Conservation (phyloP, 2,113 vertebrate species). For the Rattus norvegicus region GRCr8 NC_086021.1:187962001-187962500, state of each 20-base stretch:
- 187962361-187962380: background rate
- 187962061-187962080: conserved; percentile 64
- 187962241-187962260: background rate
- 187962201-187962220: background rate
- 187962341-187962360: rapidly evolving
- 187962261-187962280: background rate
- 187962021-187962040: background rate
- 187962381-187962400: too few species aligned
- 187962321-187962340: background rate
- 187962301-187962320: background rate
- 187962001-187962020: conserved; percentile 5
- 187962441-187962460: rapidly evolving
- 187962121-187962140: conserved; percentile 52
- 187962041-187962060: background rate
- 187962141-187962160: rapidly evolving
- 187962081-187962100: conserved; percentile 71
- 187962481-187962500: background rate
- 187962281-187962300: too few species aligned
- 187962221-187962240: rapidly evolving
- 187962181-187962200: background rate
- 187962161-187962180: background rate
- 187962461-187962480: background rate
- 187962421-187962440: background rate
- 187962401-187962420: background rate
- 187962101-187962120: conserved; percentile 75